Percentiles rank a stretch among this genome's conserved stretches.
Conservation (phyloP, 2,888 invertebrate genomes). For the Lepidocyrtinus sp. region DNA sequence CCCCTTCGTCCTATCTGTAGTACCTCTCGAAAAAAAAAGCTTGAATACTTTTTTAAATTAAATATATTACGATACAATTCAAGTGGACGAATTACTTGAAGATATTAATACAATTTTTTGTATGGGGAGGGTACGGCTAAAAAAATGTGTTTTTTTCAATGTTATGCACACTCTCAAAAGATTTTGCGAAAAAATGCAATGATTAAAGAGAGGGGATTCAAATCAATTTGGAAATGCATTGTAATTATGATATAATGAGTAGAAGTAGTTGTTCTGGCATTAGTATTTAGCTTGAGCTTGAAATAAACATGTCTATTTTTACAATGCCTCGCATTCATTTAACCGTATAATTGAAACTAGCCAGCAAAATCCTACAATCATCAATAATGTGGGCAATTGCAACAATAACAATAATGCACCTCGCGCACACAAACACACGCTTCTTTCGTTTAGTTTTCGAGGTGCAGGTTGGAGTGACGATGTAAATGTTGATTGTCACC, state of each 20-base stretch:
- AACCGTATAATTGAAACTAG: background rate
- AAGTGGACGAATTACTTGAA: no score
- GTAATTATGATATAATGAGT: background rate
- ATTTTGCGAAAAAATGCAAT: background rate
- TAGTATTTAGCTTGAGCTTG: background rate
- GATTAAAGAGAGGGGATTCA: background rate
- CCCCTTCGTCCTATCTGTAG: conserved; percentile 10
- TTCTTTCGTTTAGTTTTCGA: no score
- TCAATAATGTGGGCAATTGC: background rate
- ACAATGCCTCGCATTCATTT: background rate
- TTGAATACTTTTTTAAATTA: no score
- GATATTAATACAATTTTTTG: no score
- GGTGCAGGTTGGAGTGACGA: no score
- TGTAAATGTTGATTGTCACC: conserved; percentile 31
- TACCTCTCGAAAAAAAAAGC: background rate
- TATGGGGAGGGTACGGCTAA: no score
- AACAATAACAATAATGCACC: background rate
- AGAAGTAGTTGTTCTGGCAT: background rate
- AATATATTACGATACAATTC: no score
- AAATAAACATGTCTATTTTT: conserved; percentile 5
- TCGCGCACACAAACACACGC: no score
- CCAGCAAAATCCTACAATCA: background rate
- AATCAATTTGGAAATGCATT: background rate
- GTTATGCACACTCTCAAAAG: background rate
- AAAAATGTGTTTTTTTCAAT: background rate